Percentiles rank a stretch among this genome's conserved stretches.
These are phyloP conservation scores for Neosilurus hyrtlii DNA, from an alignment of 2,797 vertebrate species.

Conservation along the genomic window DNA sequence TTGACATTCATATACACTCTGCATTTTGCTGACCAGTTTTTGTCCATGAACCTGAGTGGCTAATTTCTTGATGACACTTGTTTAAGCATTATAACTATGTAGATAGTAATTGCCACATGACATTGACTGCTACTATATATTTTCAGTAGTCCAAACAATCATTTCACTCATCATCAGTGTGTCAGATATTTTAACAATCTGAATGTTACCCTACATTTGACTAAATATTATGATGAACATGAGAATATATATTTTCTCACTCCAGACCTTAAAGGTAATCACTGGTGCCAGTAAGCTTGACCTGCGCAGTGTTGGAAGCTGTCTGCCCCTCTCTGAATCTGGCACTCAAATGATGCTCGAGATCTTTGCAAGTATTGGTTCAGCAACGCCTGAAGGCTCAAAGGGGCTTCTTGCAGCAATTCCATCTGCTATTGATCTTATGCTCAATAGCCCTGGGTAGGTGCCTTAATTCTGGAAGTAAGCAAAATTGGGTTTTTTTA, in stretches of 20 bases:
- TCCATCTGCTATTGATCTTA: constrained; percentile 80
- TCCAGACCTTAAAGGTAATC: constrained; percentile 86
- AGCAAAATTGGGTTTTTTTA: background rate
- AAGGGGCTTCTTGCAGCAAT: constrained; percentile 78
- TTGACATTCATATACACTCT: background rate
- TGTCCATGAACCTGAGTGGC: background rate
- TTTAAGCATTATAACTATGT: background rate
- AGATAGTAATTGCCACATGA: background rate
- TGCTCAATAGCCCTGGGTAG: constrained; percentile 83
- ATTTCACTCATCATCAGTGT: background rate
- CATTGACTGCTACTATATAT: background rate
- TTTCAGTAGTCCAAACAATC: background rate
- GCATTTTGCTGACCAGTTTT: background rate
- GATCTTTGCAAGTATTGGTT: constrained; percentile 88
- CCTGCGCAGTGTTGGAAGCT: constrained; percentile 62
- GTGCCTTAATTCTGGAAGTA: constrained; percentile 25
- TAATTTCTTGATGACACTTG: background rate
- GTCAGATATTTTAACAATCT: background rate
- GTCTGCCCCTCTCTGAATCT: constrained; percentile 70
- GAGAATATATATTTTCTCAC: background rate
- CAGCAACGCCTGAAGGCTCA: constrained; percentile 78
- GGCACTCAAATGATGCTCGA: constrained; percentile 86
- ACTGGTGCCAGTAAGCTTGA: constrained; percentile 81
- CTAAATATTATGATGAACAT: background rate
- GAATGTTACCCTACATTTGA: background rate